phyloP scores from a whole-genome alignment of 2,888 invertebrate genomes.

The Eupeodes latifasciatus region DNA sequence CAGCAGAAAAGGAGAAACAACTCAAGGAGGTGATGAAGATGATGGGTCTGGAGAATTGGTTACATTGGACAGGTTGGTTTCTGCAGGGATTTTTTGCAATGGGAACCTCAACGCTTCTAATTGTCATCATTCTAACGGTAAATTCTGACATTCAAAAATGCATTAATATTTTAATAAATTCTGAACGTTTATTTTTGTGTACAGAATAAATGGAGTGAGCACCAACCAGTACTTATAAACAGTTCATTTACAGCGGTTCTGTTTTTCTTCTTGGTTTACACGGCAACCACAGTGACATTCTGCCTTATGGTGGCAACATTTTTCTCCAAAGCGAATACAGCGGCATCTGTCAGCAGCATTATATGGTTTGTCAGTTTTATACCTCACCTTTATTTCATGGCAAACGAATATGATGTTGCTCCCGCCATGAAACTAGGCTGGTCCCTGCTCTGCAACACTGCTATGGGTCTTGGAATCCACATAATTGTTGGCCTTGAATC shows the following conservation, averaged over 20 bases:
- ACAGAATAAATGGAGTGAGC: constrained; percentile 83
- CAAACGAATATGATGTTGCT: constrained; percentile 87
- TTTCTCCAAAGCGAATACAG: constrained; percentile 90
- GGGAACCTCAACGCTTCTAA: constrained; percentile 85
- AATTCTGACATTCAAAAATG: constrained; percentile 68
- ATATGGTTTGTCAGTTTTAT: constrained; percentile 90
- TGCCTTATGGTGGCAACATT: constrained; percentile 91
- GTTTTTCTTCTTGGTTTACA: constrained; percentile 88
- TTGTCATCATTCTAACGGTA: constrained; percentile 86
- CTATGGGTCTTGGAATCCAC: constrained; percentile 89
- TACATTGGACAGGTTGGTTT: constrained; percentile 94
- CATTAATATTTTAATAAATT: no score
- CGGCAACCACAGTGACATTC: constrained; percentile 88
- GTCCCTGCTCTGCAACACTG: constrained; percentile 89
- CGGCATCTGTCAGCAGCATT: constrained; percentile 89
- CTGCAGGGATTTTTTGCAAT: constrained; percentile 89
- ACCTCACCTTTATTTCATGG: constrained; percentile 88
- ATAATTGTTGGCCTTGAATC: constrained; percentile 88
- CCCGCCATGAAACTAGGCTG: constrained; percentile 86
- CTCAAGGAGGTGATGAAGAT: constrained; percentile 91
- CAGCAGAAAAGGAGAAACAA: constrained; percentile 77
- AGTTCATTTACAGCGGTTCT: constrained; percentile 88
- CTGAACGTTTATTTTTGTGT: constrained; percentile 23
- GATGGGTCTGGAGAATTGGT: constrained; percentile 91
- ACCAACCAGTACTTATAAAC: constrained; percentile 87